These are phyloP conservation scores for Oryzias melastigma DNA, from an alignment of 2,113 vertebrate genomes.

Conservation along the genomic window DNA sequence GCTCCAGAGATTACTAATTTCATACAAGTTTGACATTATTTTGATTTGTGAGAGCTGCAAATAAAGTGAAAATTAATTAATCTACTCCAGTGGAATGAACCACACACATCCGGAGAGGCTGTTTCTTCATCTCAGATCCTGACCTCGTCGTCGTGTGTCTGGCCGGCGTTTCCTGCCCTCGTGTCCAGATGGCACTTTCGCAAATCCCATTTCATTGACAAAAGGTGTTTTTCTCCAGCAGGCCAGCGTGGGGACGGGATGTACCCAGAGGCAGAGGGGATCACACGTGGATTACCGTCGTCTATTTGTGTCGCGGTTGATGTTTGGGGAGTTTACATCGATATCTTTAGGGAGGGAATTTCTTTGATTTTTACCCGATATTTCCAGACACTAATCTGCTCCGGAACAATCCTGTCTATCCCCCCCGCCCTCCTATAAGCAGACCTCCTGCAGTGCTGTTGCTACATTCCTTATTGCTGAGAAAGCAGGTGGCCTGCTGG, in stretches of 20 bases:
- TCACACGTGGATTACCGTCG: constrained; percentile 41
- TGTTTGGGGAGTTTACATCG: constrained; percentile 10
- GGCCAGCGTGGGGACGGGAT: constrained; percentile 40
- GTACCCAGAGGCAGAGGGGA: constrained; percentile 32
- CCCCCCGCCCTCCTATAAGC: constrained; percentile 3
- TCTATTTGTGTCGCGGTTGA: constrained; percentile 23
- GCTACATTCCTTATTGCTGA: constrained; percentile 32
- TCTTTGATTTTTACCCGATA: background rate
- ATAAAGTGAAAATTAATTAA: background rate
- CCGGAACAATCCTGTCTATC: constrained; percentile 41
- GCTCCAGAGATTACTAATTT: too few relatives aligned
- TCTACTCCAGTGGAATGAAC: background rate
- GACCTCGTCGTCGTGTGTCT: constrained; percentile 7
- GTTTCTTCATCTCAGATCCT: constrained; percentile 9
- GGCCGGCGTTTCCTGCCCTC: constrained; percentile 6
- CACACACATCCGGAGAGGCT: background rate
- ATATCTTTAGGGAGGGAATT: background rate
- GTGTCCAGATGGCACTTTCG: constrained; percentile 65
- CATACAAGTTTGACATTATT: too few relatives aligned
- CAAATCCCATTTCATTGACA: constrained; percentile 63
- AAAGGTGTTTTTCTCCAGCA: constrained; percentile 59
- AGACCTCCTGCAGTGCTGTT: constrained; percentile 45
- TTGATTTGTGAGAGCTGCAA: background rate
- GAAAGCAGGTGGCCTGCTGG: constrained; percentile 60
- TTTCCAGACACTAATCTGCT: constrained; percentile 39